Percentiles rank a stretch among this genome's conserved stretches.
phyloP scores from a whole-genome alignment of 2,113 vertebrate species.

The Melanostigma gelatinosum region DNA sequence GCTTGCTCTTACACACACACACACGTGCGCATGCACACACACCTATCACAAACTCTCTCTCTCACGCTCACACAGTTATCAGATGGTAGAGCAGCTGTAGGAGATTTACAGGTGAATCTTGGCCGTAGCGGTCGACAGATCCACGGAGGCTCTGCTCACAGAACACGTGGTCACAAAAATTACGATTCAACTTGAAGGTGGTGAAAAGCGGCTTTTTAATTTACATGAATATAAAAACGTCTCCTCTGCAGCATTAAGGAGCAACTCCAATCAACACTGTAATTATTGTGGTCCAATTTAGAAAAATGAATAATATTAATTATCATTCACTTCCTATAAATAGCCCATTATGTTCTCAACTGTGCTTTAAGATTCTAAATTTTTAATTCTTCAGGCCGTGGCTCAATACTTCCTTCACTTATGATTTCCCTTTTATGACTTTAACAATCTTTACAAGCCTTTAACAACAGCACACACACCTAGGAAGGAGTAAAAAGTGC shows the following conservation, averaged over 20 bases:
- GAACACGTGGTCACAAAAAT: not conserved
- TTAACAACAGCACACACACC: no score
- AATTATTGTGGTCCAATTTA: not conserved
- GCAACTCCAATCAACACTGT: not conserved
- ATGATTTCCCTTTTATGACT: no score
- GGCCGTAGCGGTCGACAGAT: slow-evolving; percentile 60
- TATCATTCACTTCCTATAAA: not conserved
- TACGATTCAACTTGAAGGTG: not conserved
- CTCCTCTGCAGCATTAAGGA: not conserved
- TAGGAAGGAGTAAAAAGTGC: no score
- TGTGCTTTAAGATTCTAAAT: not conserved
- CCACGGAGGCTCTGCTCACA: not conserved
- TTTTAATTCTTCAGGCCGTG: not conserved
- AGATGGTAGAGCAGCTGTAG: slow-evolving; percentile 39
- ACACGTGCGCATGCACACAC: not conserved
- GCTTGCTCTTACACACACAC: slow-evolving; percentile 80
- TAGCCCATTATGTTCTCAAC: not conserved
- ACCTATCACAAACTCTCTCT: no score
- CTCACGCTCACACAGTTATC: no score
- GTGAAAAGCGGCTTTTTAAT: not conserved
- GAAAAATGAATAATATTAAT: not conserved
- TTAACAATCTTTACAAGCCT: no score
- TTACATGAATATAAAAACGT: not conserved
- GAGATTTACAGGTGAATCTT: slow-evolving; percentile 25
- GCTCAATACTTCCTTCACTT: not conserved